These are phyloP conservation scores for Triplophysa dalaica DNA, from an alignment of 2,113 vertebrate genomes.

Conservation along the genomic window DNA sequence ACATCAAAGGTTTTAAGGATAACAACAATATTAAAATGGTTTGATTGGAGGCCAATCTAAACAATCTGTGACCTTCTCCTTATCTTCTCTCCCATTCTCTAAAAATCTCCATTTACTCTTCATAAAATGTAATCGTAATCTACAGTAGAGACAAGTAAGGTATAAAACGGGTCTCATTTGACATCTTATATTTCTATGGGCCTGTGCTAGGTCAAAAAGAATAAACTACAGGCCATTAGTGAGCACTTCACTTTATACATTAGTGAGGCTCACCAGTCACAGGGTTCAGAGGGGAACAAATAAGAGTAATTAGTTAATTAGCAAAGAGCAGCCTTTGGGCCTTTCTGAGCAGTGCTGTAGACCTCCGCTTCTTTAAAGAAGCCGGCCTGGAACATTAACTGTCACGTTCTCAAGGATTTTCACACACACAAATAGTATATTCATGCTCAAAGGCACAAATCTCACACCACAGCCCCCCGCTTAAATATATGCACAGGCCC, in stretches of 20 bases:
- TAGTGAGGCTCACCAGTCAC: neutral
- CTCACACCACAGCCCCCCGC: conserved; percentile 3
- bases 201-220: neutral
- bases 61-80: no score
- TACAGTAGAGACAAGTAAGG: no score
- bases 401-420: conserved; percentile 44
- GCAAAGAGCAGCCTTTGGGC: conserved; percentile 64
- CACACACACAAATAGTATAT: conserved; percentile 30
- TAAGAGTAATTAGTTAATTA: conserved; percentile 76
- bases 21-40: no score
- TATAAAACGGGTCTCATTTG: neutral
- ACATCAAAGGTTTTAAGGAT: no score
- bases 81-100: no score
- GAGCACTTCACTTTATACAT: neutral
- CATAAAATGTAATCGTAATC: no score
- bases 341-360: conserved; percentile 49
- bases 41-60: no score
- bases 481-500: neutral
- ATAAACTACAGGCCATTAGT: conserved; percentile 32
- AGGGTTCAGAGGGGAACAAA: conserved; percentile 18
- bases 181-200: neutral
- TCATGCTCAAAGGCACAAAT: conserved; percentile 29
- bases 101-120: no score
- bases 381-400: conserved; percentile 53
- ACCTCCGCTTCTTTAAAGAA: conserved; percentile 52